phyloP scores from a whole-genome alignment of 2,797 vertebrate genomes.

The Podargus strigoides region DNA sequence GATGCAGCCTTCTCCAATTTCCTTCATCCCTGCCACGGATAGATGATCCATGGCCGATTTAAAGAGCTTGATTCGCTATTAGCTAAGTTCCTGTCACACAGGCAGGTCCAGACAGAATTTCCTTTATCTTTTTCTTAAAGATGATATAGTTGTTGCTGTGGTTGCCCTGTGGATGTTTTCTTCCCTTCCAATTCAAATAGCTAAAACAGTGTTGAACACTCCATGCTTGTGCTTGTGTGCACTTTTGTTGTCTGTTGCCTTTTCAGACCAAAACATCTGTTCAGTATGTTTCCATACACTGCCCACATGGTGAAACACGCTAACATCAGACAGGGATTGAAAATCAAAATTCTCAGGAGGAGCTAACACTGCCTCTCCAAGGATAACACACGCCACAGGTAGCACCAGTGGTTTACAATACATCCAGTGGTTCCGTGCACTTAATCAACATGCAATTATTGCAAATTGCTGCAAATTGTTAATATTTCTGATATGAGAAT shows the following conservation, averaged over 20 bases:
- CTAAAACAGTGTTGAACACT: not conserved
- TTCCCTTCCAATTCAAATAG: not conserved
- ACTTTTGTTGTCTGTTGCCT: not conserved
- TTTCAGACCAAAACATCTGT: constrained; percentile 27
- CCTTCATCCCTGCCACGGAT: not conserved
- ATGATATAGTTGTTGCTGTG: not conserved
- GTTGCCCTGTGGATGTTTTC: not conserved
- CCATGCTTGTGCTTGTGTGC: not conserved
- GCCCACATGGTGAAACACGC: not conserved
- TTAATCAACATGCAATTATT: not conserved
- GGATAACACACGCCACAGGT: not conserved
- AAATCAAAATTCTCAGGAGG: constrained; percentile 39
- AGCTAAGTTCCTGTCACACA: not conserved
- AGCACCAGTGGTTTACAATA: not conserved
- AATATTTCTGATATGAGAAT: not conserved
- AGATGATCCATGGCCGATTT: not conserved
- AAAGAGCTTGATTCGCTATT: not conserved
- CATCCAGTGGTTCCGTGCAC: not conserved
- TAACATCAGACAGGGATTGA: not conserved
- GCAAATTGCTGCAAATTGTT: not conserved
- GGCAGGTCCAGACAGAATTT: not conserved
- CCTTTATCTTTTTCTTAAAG: not conserved
- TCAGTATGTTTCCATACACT: constrained; percentile 16
- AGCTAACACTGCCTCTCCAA: constrained; percentile 32
- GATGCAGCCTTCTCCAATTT: not conserved